These are phyloP conservation scores for Euplexia lucipara DNA, from an alignment of 2,888 invertebrate species.

Conservation along the genomic window DNA sequence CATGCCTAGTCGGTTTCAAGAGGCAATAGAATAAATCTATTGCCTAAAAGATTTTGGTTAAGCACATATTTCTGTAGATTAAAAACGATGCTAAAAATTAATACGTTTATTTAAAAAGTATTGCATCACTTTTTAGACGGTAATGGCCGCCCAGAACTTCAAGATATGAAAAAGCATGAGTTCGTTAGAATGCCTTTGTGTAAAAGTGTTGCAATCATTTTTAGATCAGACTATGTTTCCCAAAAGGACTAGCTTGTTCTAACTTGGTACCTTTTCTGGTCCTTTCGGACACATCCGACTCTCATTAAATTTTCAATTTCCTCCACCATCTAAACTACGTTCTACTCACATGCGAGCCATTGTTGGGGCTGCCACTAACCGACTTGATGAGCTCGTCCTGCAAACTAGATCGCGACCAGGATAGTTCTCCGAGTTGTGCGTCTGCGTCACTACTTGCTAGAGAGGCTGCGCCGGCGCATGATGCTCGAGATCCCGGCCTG, in stretches of 20 bases:
- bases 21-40: constrained; percentile 13
- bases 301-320: constrained; percentile 1
- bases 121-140: neutral
- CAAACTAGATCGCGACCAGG: constrained; percentile 92
- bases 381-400: constrained; percentile 93
- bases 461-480: constrained; percentile 92
- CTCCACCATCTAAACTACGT: constrained; percentile 52
- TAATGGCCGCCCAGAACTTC: too few species aligned
- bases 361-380: constrained; percentile 90
- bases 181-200: too few species aligned
- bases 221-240: neutral
- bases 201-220: constrained; percentile 4
- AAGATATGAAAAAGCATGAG: too few species aligned
- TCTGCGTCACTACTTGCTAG: constrained; percentile 89
- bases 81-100: neutral
- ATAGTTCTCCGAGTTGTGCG: constrained; percentile 88
- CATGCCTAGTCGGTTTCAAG: neutral
- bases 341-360: constrained; percentile 87
- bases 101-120: neutral
- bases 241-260: constrained; percentile 8
- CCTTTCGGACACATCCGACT: neutral
- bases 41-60: constrained; percentile 12
- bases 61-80: neutral
- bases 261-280: constrained; percentile 22
- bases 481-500: constrained; percentile 89